These are phyloP conservation scores for Hafferia zeledoni DNA, from an alignment of 2,797 vertebrate species.

Conservation along the genomic window DNA sequence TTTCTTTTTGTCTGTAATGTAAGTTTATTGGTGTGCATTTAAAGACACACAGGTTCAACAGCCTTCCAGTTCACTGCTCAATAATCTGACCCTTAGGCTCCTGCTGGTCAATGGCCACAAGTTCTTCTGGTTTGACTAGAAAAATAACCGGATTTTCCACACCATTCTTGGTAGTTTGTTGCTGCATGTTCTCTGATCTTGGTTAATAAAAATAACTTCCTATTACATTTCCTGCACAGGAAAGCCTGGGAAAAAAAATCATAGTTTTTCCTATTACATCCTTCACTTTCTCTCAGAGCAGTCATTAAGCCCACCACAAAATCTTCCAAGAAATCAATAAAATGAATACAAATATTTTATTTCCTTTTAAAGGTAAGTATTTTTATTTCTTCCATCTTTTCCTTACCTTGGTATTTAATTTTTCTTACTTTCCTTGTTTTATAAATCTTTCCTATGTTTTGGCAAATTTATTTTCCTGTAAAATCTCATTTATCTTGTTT, in stretches of 20 bases:
- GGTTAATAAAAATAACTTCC: slow-evolving; percentile 47
- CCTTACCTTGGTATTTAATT: not conserved
- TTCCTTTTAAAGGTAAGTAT: not conserved
- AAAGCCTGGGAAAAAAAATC: not conserved
- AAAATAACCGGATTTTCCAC: slow-evolving; percentile 36
- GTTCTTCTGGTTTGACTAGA: slow-evolving; percentile 37
- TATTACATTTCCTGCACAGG: slow-evolving; percentile 66
- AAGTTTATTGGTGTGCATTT: not conserved
- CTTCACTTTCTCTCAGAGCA: slow-evolving; percentile 31
- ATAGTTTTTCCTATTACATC: not conserved
- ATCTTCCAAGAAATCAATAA: not conserved
- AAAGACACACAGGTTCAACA: not conserved
- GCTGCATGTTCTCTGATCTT: slow-evolving; percentile 6
- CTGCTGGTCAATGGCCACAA: not conserved
- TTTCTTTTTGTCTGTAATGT: not conserved
- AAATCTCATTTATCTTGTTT: not conserved
- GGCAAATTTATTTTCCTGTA: not conserved
- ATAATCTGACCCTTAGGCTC: slow-evolving; percentile 2
- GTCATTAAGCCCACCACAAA: not conserved
- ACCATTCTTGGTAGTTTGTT: slow-evolving; percentile 17
- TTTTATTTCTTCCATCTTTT: not conserved
- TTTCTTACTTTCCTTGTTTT: not conserved
- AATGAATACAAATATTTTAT: not conserved
- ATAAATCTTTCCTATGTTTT: not conserved
- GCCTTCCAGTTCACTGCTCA: not conserved